Percentiles rank a stretch among this genome's conserved stretches.
Conservation (phyloP, 1,140 invertebrate species). For the Drosophila kikkawai region DNA sequence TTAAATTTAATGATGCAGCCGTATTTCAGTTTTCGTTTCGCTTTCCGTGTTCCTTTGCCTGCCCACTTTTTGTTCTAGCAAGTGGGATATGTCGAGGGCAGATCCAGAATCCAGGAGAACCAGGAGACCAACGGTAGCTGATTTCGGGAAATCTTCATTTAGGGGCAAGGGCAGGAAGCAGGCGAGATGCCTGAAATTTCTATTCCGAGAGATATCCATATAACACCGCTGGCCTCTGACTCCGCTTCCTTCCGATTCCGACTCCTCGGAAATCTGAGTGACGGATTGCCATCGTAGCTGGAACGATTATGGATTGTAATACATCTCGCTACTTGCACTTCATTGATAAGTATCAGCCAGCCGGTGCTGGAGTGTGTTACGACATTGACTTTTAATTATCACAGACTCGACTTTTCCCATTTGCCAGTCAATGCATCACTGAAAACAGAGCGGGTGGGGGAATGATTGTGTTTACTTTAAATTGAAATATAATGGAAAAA, state of each 20-base stretch:
- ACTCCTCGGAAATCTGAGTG: slow-evolving; percentile 30
- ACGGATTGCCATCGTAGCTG: slow-evolving; percentile 64
- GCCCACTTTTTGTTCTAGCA: slow-evolving; percentile 62
- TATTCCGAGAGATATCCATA: slow-evolving; percentile 73
- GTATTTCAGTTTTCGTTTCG: slow-evolving; percentile 85
- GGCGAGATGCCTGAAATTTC: slow-evolving; percentile 63
- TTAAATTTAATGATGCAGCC: slow-evolving; percentile 86
- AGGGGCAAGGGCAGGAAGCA: slow-evolving; percentile 8
- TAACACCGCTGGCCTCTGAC: slow-evolving; percentile 30
- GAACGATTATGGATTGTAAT: slow-evolving; percentile 78
- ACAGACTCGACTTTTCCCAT: slow-evolving; percentile 19
- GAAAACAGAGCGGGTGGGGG: neutral
- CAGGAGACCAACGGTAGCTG: slow-evolving; percentile 58
- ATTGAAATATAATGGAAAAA: slow-evolving; percentile 1
- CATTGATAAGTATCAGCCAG: slow-evolving; percentile 53
- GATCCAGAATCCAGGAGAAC: slow-evolving; percentile 11
- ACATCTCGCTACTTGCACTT: slow-evolving; percentile 61
- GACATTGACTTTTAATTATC: slow-evolving; percentile 75
- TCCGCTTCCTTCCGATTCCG: neutral
- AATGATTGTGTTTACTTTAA: neutral
- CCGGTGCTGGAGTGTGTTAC: slow-evolving; percentile 8
- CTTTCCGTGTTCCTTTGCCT: slow-evolving; percentile 50
- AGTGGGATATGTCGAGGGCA: slow-evolving; percentile 4
- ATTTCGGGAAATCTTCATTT: slow-evolving; percentile 69
- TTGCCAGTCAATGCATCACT: slow-evolving; percentile 28